Base-by-base conservation (phyloP, 2,888 invertebrate genomes). In the Creontiades dilutus region DNA sequence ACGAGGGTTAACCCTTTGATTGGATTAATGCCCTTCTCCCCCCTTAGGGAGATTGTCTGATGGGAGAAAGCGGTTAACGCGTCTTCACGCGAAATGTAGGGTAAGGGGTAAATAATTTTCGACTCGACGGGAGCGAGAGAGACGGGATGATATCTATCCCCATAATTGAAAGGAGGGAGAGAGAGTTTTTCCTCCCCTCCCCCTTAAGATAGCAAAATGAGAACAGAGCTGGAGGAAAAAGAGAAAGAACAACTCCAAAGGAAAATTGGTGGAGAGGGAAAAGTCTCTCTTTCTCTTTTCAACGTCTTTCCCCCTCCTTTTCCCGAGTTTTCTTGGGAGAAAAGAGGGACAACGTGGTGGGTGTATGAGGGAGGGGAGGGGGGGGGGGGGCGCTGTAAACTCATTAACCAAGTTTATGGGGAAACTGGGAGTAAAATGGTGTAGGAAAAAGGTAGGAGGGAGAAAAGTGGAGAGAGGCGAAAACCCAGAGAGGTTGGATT, bases 371-470 rank as follows among this genome's bases (percentile, higher is more conserved):
- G 37, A 4, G 37, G 37, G 37, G 7, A 37, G 37, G 37, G 7
- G 48, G n/a, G 27, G 12, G 61, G 57, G 52, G 68, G 19, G 28
- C 55, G 57, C 55, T 52, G 57, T 52, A 68, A 86, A 57, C 57
- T 52, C 46, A 46, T 52, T 27, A n/a, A 37, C 52, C 19, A 57
- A 68, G 57, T 55, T 46, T 46, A 57, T 46, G 86, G 61, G 86
- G 27, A 57, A 37, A 84, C 37, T 86, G 86, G 68, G 52, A 52
- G 85, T 52, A 61, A 85, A 57, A 86, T 13, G 57, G 86, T 61
- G 61, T n/a, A 61, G 37, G 7, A 61, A 86, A 46, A 86, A 37
- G 68, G n/a, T 2, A 19, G 23, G 23, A 23, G 1, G 23, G 19
- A 23, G 68, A 68, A 68, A 23, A 68, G 5, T 52, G 12, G 68